Evolutionary conservation across 2,888 invertebrate species (phyloP).

Genomic region (Syrista parreyssii): DNA sequence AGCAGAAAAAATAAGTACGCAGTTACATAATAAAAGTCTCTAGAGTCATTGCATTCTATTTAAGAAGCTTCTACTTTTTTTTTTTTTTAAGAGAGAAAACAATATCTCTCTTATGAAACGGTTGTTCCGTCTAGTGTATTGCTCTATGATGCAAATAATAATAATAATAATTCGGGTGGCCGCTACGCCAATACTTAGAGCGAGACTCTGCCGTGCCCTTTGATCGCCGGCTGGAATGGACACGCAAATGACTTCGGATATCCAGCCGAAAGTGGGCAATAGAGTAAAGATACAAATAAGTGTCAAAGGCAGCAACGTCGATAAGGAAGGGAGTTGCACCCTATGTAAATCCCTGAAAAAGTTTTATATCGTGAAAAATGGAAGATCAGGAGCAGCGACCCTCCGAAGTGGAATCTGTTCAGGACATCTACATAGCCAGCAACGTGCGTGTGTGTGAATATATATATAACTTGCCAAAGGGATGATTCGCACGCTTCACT

Average conservation of each 20-base stretch:
- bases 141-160: background rate
- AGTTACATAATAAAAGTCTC: too few species aligned
- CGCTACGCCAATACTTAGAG: background rate
- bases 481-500: background rate
- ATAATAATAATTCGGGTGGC: background rate
- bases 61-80: background rate
- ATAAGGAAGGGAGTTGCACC: background rate
- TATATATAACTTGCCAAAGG: background rate
- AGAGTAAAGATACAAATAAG: background rate
- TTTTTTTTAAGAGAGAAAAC: too few species aligned
- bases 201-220: background rate
- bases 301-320: background rate
- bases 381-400: background rate
- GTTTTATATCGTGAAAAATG: background rate
- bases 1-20: too few species aligned
- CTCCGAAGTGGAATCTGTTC: background rate
- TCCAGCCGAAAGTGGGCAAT: background rate
- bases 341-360: background rate
- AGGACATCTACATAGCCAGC: background rate
- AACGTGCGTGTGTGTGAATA: background rate
- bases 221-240: background rate
- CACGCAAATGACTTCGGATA: background rate
- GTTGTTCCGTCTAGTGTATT: background rate
- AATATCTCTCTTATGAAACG: background rate
- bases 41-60: too few species aligned